Conservation (phyloP, 2,113 vertebrate genomes). For the Eonycteris spelaea region DNA sequence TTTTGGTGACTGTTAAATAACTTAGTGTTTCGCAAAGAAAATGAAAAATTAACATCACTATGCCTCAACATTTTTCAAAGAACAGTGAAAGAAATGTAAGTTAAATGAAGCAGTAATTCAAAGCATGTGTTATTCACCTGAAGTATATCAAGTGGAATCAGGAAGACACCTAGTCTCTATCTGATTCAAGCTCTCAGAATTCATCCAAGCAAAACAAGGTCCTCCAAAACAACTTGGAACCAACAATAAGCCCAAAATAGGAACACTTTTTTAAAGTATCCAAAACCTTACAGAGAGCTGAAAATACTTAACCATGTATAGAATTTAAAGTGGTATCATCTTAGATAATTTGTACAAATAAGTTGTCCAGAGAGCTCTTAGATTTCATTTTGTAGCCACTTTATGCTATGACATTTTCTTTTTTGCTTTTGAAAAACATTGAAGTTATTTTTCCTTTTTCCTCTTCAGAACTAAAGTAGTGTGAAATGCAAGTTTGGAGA, state of each 20-base stretch:
- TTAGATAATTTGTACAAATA: background rate
- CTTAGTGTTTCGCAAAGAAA: background rate
- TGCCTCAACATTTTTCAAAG: constrained; percentile 16
- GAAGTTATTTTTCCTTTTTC: background rate
- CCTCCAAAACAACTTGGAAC: constrained; percentile 16
- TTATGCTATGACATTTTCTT: constrained; percentile 10
- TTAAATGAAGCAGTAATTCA: background rate
- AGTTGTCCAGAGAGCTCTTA: background rate
- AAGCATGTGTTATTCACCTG: background rate
- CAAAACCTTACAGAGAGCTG: background rate
- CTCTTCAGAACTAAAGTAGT: constrained; percentile 48
- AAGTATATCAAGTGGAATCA: background rate
- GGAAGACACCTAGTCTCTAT: background rate
- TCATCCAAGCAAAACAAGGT: background rate
- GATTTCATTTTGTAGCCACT: constrained; percentile 11
- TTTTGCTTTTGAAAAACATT: background rate
- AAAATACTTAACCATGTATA: background rate
- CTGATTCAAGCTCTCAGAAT: background rate
- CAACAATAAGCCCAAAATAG: background rate
- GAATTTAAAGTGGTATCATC: background rate
- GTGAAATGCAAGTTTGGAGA: constrained; percentile 58
- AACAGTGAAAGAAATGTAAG: background rate
- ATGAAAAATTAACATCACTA: background rate
- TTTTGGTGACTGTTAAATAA: background rate
- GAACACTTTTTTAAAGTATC: background rate